Conservation (phyloP, 2,888 invertebrate genomes). For the Pediacus dermestoides region DNA sequence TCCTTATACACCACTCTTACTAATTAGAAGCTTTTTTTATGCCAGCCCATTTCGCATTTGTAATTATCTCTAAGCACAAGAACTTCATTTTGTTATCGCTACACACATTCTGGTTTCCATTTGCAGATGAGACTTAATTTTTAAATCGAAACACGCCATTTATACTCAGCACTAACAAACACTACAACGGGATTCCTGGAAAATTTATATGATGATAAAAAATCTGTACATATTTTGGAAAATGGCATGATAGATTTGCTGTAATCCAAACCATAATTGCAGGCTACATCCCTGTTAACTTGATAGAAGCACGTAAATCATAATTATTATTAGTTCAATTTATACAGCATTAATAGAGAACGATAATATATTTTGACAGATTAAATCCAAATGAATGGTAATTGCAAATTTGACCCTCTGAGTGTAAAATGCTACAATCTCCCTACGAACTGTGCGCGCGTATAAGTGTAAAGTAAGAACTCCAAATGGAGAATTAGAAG, state of each 20-base stretch:
- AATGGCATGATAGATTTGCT: too few relatives aligned
- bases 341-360: slow-evolving; percentile 6
- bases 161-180: too few relatives aligned
- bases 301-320: too few relatives aligned
- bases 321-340: slow-evolving; percentile 2
- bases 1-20: slow-evolving; percentile 25
- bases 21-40: slow-evolving; percentile 28
- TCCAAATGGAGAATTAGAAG: slow-evolving; percentile 41
- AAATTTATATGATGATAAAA: too few relatives aligned
- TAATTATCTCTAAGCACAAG: slow-evolving; percentile 30
- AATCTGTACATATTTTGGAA: too few relatives aligned
- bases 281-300: too few relatives aligned
- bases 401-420: slow-evolving; percentile 36
- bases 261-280: too few relatives aligned
- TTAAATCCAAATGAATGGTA: slow-evolving; percentile 40
- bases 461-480: slow-evolving; percentile 42
- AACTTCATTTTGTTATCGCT: slow-evolving; percentile 35
- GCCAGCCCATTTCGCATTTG: slow-evolving; percentile 8
- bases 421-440: slow-evolving; percentile 35
- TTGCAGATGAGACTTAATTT: too few relatives aligned
- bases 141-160: too few relatives aligned
- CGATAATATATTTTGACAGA: slow-evolving; percentile 27
- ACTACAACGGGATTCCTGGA: too few relatives aligned
- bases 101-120: too few relatives aligned
- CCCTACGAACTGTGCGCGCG: slow-evolving; percentile 24